Percentiles rank a stretch among this genome's conserved stretches.
These are phyloP conservation scores for Orthonychiurus folsomi DNA, from an alignment of 2,888 invertebrate species.

Conservation along the genomic window DNA sequence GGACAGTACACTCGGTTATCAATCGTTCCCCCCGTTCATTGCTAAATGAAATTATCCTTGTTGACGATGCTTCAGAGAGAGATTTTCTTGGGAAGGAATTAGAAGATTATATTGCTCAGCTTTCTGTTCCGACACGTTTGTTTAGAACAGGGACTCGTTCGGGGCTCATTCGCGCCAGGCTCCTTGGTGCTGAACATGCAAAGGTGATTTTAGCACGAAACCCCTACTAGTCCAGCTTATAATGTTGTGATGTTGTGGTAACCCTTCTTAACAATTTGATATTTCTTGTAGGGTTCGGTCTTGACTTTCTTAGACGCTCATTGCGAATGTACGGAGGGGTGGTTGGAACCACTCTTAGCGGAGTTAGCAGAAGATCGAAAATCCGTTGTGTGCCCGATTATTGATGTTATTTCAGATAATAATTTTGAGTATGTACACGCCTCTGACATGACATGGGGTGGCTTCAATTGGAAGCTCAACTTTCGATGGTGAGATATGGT, in stretches of 20 bases:
- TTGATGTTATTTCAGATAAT: conserved; percentile 97
- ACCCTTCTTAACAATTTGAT: conserved; percentile 3
- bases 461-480: conserved; percentile 99
- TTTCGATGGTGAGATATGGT: conserved; percentile 95
- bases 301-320: conserved; percentile 97
- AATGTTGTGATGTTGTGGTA: conserved; percentile 6
- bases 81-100: conserved; percentile 80
- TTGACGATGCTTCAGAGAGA: conserved; percentile 95
- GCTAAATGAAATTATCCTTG: conserved; percentile 88
- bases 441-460: conserved; percentile 95
- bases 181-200: conserved; percentile 83
- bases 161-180: conserved; percentile 87
- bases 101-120: conserved; percentile 75
- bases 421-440: conserved; percentile 85
- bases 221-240: too few relatives aligned
- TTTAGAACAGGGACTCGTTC: conserved; percentile 85
- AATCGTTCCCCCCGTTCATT: conserved; percentile 81
- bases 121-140: conserved; percentile 78
- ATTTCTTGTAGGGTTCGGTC: conserved; percentile 65
- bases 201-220: conserved; percentile 24
- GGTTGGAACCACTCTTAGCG: conserved; percentile 88
- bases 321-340: conserved; percentile 97
- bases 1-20: conserved; percentile 77
- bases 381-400: conserved; percentile 94
- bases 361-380: conserved; percentile 85